Evolutionary conservation across 2,888 invertebrate genomes (phyloP).

Genomic region (Sepioteuthis lessoniana): DNA sequence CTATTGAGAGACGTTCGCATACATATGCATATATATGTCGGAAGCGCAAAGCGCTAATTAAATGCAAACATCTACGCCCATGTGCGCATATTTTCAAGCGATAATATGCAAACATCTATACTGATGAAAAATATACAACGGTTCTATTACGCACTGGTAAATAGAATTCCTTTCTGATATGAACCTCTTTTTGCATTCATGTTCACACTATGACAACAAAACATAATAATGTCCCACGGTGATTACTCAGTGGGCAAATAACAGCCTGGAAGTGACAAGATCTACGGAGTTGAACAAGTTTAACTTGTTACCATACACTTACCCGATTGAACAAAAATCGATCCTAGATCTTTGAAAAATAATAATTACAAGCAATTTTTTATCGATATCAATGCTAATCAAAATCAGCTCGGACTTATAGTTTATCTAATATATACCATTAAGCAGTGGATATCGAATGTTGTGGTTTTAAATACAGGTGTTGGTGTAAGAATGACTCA

Average conservation of each 20-base stretch:
- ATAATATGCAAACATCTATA: constrained; percentile 21
- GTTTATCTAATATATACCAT: too few species aligned
- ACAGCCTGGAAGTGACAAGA: background rate
- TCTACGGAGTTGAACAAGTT: background rate
- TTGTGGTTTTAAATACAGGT: too few species aligned
- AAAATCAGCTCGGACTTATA: too few species aligned
- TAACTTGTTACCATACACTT: background rate
- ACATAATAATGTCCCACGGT: background rate
- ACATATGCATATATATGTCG: constrained; percentile 8
- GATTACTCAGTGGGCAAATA: background rate
- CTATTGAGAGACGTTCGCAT: constrained; percentile 8
- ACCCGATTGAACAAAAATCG: background rate
- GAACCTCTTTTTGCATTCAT: background rate
- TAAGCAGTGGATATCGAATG: too few species aligned
- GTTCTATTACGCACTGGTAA: background rate
- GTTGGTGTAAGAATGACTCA: too few species aligned
- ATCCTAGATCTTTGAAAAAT: too few species aligned
- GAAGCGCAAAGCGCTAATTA: constrained; percentile 9
- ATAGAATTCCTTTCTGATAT: background rate
- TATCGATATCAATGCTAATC: too few species aligned
- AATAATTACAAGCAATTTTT: too few species aligned
- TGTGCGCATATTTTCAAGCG: background rate
- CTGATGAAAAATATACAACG: constrained; percentile 13
- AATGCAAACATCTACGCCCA: background rate
- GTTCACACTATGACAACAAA: constrained; percentile 9